Conservation (phyloP, 2,113 vertebrate species). For the Pica pica region DNA sequence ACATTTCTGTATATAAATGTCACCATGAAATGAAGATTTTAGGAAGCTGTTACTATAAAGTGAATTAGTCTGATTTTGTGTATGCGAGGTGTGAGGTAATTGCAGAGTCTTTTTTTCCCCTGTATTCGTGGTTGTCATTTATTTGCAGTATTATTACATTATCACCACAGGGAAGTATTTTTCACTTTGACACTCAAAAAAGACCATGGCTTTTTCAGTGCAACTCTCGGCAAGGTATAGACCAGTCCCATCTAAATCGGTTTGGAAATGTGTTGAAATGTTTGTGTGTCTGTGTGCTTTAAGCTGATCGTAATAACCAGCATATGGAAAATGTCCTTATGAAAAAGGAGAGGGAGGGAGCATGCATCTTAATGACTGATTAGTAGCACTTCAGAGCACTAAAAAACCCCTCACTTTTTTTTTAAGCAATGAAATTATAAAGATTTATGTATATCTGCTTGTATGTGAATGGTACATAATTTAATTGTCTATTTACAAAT, state of each 20-base stretch:
- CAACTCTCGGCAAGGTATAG: rapidly evolving
- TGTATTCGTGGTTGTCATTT: not conserved
- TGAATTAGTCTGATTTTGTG: not conserved
- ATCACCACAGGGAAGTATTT: not conserved
- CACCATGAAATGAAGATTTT: not conserved
- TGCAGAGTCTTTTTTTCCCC: not conserved
- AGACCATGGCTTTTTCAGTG: not conserved
- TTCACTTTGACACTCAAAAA: not conserved
- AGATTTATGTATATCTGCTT: not conserved
- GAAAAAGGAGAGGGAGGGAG: not conserved
- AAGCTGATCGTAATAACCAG: not conserved
- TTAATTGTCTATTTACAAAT: not conserved
- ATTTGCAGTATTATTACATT: not conserved
- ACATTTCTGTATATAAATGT: not conserved
- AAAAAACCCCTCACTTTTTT: not conserved
- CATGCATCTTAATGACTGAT: not conserved
- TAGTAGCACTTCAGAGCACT: not conserved
- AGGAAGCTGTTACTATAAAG: not conserved
- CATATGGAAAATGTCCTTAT: not conserved
- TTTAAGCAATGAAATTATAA: not conserved
- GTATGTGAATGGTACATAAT: not conserved
- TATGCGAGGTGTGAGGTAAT: not conserved
- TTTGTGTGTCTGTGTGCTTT: not conserved
- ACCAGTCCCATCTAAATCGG: not conserved
- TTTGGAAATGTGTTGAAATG: not conserved